Percentiles rank a stretch among this genome's conserved stretches.
These are phyloP conservation scores for Myotis vivesi DNA, from an alignment of 2,797 vertebrate species.

Conservation along the genomic window DNA sequence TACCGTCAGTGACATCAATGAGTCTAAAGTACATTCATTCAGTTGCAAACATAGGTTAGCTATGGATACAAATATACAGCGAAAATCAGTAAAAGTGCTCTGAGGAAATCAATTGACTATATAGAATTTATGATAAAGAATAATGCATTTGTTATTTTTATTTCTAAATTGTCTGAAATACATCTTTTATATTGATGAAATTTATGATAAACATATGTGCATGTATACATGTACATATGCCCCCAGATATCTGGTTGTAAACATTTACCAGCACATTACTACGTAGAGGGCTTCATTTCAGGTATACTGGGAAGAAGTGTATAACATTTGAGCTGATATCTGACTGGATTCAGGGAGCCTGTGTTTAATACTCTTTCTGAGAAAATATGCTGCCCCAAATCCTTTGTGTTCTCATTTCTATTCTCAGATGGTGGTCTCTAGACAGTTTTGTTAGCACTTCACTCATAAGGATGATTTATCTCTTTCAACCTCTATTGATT, in stretches of 20 bases:
- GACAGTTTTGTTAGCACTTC: not conserved
- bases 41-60: not conserved
- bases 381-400: constrained; percentile 39
- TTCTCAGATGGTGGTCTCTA: constrained; percentile 14
- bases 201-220: not conserved
- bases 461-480: not conserved
- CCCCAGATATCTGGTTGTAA: not conserved
- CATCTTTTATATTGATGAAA: not conserved
- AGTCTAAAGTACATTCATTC: not conserved
- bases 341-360: not conserved
- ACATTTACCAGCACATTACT: not conserved
- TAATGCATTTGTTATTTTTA: not conserved
- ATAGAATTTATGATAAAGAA: not conserved
- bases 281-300: not conserved
- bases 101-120: not conserved
- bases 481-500: constrained; percentile 38
- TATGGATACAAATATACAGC: not conserved
- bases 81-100: not conserved
- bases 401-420: constrained; percentile 7
- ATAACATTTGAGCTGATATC: not conserved
- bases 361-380: not conserved
- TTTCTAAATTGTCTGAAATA: not conserved
- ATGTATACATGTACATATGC: not conserved
- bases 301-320: not conserved
- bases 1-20: not conserved